Base-by-base conservation (phyloP, 2,888 invertebrate genomes). In the Leptinotarsa tumamoca region DNA sequence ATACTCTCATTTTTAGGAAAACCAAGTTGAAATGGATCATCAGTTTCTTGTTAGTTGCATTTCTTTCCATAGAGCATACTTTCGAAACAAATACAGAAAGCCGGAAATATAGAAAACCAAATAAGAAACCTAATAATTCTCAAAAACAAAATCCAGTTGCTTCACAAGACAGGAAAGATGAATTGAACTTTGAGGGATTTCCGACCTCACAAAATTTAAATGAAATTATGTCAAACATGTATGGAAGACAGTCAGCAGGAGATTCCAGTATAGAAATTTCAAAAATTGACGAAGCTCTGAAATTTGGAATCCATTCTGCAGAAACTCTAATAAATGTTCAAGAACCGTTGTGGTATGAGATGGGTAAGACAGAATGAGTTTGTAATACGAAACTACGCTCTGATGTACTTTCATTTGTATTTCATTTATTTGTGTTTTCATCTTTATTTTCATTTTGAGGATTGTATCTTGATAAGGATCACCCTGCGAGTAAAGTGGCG, bases 401-500 rank as follows among this genome's bases (percentile, higher is more conserved):
- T 43, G 43, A 43, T 10, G 43, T 43, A 43, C 43, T 43, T 43
- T 43, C 33, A 33, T 33, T 33, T 7, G 33, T 33, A 33, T 33
- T 33, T 7, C 27, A 27, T 27, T 33, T 4, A 33, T 33, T 33
- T 33, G 27, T 33, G 1, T 33, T 33, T 33, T 33, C 5, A 33
- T 33, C 5, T 33, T 1, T 67, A 21, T 51, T 68, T 71, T 58
- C 18, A 4, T 77, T 82, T 85, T 7, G 86, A 94, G 94, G 94
- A 67, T 87, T 94, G 5, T 92, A 91, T 89, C 86, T 95, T 78
- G 90, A 91, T 23, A 89, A 89, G 67, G 90, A 91, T 67, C 92
- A 93, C 83, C 94, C 94, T 7, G 94, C 93, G 1, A 90, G 91
- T 15, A 92, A 91, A 85, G 92, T 94, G 68, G 94, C 94, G 0